Base-by-base conservation (phyloP, 2,113 vertebrate species). In the Periophthalmus modestus region DNA sequence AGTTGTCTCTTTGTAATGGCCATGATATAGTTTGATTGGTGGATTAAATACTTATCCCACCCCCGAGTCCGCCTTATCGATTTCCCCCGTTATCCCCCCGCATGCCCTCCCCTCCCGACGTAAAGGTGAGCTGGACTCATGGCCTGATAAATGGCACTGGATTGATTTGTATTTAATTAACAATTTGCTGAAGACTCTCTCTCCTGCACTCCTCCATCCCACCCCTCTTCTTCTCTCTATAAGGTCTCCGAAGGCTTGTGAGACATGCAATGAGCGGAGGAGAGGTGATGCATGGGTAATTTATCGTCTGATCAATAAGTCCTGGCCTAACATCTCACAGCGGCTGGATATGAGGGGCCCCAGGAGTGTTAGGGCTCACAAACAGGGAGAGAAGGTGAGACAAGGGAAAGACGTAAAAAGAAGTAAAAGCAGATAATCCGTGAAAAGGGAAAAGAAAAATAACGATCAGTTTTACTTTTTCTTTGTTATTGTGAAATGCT, bases 91-190 rank as follows among this genome's bases (percentile, higher is more conserved):
- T 75, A 68, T 69, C 62, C 78, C 71, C 67, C 71, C 5, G 1
- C 69, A 62, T 33, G 57, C 23, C 57, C 21, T 24, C 19, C 67
- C 36, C 66, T 62, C 52, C 69, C 66, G 63, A 57, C 73, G 78
- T 81, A 91, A 88, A 92, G 83, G 89, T 90, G 88, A 93, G 89
- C 28, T 54, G 87, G 87, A 92, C 87, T 89, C 90, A 89, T 84
- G 90, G 87, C 0, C 89, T 97, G 97, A 97, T 96, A 94, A 95
- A 98, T 94, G 95, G 89, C 92, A 66, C 19, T 66, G 92, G 92
- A 98, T 97, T 97, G 96, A 98, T 99, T 97, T 84, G 95, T 94
- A 94, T 96, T 99, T 98, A 98, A 98, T 96, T 94, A 97, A 97
- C 96, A 95, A 98, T 99, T 98, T 98, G 94, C 94, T 80, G 89